Conservation (phyloP, 2,113 vertebrate species). For the Petrocephalus zakoni region DNA sequence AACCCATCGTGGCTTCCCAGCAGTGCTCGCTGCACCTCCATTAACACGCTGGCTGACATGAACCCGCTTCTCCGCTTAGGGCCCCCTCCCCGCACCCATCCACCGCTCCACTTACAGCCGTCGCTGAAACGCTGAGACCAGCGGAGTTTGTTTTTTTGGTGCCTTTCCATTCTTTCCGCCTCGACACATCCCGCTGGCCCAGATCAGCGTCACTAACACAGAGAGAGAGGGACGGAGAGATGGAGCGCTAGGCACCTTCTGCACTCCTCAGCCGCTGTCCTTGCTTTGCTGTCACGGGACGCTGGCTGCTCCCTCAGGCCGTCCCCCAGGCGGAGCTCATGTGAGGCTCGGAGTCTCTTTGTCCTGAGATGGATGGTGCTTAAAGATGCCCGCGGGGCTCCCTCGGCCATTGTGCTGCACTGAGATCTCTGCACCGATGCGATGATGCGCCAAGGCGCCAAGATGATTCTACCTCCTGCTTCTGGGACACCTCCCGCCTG, state of each 20-base stretch:
- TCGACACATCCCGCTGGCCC: background rate
- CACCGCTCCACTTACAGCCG: background rate
- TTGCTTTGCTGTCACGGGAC: background rate
- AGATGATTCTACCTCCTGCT: background rate
- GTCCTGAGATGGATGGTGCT: background rate
- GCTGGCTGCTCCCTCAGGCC: background rate
- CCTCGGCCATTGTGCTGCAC: background rate
- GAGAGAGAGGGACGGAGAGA: background rate
- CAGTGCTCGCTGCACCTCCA: background rate
- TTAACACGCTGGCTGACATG: background rate
- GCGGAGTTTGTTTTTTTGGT: background rate
- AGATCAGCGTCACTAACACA: background rate
- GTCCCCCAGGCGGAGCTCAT: background rate
- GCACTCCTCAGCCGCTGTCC: background rate
- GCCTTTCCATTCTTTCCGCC: background rate
- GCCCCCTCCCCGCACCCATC: background rate
- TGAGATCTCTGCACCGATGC: background rate
- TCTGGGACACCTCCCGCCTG: background rate
- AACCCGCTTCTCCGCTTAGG: background rate
- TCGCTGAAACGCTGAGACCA: background rate
- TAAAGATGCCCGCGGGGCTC: background rate
- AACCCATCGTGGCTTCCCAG: background rate
- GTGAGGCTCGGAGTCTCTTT: background rate
- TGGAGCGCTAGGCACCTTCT: background rate
- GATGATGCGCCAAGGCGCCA: background rate